phyloP scores from a whole-genome alignment of 2,888 invertebrate genomes.

The Caenorhabditis doughertyi region DNA sequence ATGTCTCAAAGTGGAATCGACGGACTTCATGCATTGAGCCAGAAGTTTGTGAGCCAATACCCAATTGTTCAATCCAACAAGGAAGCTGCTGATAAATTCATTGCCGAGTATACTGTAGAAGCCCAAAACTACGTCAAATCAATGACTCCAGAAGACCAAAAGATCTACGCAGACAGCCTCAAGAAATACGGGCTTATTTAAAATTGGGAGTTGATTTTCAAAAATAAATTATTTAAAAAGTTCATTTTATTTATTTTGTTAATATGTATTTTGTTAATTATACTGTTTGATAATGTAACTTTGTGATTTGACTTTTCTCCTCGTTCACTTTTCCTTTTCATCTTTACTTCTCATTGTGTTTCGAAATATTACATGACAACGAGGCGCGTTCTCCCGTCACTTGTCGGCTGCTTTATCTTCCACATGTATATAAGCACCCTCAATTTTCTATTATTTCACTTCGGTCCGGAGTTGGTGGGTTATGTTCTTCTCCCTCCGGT shows the following conservation, averaged over 20 bases:
- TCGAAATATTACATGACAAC: not conserved
- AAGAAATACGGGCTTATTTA: not conserved
- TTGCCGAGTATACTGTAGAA: constrained; percentile 20
- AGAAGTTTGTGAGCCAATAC: constrained; percentile 1
- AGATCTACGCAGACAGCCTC: not conserved
- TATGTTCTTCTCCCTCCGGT: not conserved
- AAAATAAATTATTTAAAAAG: too few relatives aligned
- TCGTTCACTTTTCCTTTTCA: not conserved
- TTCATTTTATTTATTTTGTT: too few relatives aligned
- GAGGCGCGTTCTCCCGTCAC: not conserved
- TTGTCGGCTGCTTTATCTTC: not conserved
- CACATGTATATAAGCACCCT: constrained; percentile 3
- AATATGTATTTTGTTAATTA: too few relatives aligned
- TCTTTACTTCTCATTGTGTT: not conserved
- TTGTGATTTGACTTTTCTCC: too few relatives aligned
- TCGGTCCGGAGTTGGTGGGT: constrained; percentile 12
- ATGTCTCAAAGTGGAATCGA: constrained; percentile 34
- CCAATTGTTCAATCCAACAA: constrained; percentile 23
- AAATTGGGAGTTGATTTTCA: too few relatives aligned
- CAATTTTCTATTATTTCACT: not conserved
- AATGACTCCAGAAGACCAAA: not conserved
- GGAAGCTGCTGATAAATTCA: constrained; percentile 10
- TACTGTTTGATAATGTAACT: too few relatives aligned
- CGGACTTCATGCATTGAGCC: constrained; percentile 10
- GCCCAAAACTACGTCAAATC: constrained; percentile 28